Evolutionary conservation across 2,888 invertebrate genomes (phyloP).

Genomic region (Drosophila stalkeri): DNA sequence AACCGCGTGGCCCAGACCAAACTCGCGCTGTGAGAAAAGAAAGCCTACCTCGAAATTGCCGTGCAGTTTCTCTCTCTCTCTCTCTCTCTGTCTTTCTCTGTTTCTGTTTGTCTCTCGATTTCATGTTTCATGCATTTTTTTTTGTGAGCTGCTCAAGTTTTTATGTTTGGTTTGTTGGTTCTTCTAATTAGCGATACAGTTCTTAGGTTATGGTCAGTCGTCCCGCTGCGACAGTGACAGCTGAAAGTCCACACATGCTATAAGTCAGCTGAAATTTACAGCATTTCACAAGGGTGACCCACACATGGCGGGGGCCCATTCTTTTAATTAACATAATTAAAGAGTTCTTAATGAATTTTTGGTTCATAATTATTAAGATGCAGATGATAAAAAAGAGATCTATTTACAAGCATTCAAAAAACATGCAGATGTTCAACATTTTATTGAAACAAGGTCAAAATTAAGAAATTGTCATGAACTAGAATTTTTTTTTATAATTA

Average conservation of each 20-base stretch:
- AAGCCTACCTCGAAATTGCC: constrained; percentile 26
- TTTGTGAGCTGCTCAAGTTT: constrained; percentile 27
- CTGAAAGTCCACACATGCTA: constrained; percentile 54
- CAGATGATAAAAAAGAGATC: constrained; percentile 9
- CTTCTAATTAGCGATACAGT: constrained; percentile 63
- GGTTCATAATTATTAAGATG: constrained; percentile 25
- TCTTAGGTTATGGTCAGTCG: constrained; percentile 27
- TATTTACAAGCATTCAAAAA: not conserved
- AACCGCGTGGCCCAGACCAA: constrained; percentile 13
- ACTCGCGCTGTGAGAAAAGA: constrained; percentile 30
- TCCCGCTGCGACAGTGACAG: constrained; percentile 64
- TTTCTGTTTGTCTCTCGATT: not conserved
- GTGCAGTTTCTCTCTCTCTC: constrained; percentile 16
- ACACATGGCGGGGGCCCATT: constrained; percentile 11
- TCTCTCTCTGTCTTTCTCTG: not conserved
- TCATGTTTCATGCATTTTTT: constrained; percentile 10
- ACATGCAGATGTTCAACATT: constrained; percentile 1
- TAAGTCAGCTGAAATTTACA: constrained; percentile 37
- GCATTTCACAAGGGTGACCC: constrained; percentile 13
- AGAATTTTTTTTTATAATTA: too few species aligned
- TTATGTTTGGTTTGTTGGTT: constrained; percentile 37
- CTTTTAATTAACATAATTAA: constrained; percentile 34
- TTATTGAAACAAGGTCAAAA: not conserved
- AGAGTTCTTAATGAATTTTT: constrained; percentile 17
- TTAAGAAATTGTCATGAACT: not conserved